These are phyloP conservation scores for Aplidium turbinatum DNA, from an alignment of 23 tunicate species.

Conservation along the genomic window DNA sequence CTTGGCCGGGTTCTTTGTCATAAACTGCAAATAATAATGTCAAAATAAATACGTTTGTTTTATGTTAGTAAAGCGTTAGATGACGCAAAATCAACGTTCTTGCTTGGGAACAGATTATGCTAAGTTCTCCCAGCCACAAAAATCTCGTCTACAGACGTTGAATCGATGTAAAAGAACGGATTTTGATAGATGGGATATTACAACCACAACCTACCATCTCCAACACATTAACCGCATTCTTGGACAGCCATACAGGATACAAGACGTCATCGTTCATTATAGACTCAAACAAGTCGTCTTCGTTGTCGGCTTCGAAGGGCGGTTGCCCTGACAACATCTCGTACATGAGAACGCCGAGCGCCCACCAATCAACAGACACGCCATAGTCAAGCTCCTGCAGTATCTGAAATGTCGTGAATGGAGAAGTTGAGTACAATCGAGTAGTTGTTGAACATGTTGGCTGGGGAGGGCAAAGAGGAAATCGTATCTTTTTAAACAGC, in stretches of 20 bases:
- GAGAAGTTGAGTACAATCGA: too few species aligned
- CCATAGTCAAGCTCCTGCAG: slow-evolving; percentile 97
- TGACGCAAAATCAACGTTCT: background rate
- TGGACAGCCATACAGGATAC: slow-evolving; percentile 94
- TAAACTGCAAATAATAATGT: slow-evolving; percentile 79
- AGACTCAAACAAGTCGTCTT: slow-evolving; percentile 94
- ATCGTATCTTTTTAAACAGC: too few species aligned
- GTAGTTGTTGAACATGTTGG: too few species aligned
- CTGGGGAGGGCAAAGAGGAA: too few species aligned
- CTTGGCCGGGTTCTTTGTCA: slow-evolving; percentile 95
- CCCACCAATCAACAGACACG: slow-evolving; percentile 97
- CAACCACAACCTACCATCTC: slow-evolving; percentile 87
- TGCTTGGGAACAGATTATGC: background rate
- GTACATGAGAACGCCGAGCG: slow-evolving; percentile 97
- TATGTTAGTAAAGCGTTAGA: background rate
- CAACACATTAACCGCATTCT: slow-evolving; percentile 81
- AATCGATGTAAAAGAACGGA: too few species aligned
- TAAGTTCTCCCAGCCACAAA: too few species aligned
- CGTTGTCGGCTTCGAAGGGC: slow-evolving; percentile 99
- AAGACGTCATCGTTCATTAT: slow-evolving; percentile 93
- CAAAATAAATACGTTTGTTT: background rate
- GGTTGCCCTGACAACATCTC: slow-evolving; percentile 99
- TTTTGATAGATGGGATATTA: too few species aligned
- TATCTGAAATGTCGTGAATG: slow-evolving; percentile 45
- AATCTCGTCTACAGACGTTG: too few species aligned